phyloP scores from a whole-genome alignment of 2,888 invertebrate genomes.

The Philereme transversata region DNA sequence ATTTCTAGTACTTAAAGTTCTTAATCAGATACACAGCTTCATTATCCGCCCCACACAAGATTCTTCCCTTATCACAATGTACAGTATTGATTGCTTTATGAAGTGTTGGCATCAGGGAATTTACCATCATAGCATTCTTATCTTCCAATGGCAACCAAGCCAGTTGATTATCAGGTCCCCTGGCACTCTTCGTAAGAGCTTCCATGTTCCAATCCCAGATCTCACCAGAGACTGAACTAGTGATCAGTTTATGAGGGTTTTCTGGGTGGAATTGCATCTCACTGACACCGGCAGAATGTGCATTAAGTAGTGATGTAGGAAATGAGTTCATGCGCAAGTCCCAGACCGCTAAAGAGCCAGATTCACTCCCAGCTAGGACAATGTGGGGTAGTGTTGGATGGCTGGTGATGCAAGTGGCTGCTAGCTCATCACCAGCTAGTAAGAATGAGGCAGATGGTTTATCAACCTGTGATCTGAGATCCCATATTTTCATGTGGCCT shows the following conservation, averaged over 20 bases:
- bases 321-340: constrained; percentile 93
- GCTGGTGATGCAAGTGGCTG: constrained; percentile 89
- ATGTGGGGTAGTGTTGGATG: constrained; percentile 96
- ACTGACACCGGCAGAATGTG: constrained; percentile 89
- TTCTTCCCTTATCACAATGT: constrained; percentile 89
- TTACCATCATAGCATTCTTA: constrained; percentile 87
- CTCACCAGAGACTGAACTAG: constrained; percentile 92
- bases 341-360: constrained; percentile 95
- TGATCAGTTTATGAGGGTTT: constrained; percentile 92
- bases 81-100: constrained; percentile 92
- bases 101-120: constrained; percentile 88
- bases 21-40: constrained; percentile 94
- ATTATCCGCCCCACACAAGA: constrained; percentile 94
- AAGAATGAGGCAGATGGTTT: constrained; percentile 88
- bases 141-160: constrained; percentile 89
- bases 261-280: constrained; percentile 95
- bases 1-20: constrained; percentile 79
- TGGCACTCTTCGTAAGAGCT: constrained; percentile 67
- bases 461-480: constrained; percentile 86
- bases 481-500: constrained; percentile 96
- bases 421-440: constrained; percentile 89
- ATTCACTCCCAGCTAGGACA: constrained; percentile 92
- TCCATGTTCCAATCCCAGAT: constrained; percentile 95
- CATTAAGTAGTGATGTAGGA: constrained; percentile 92
- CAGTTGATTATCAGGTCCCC: constrained; percentile 66